Percentiles rank a stretch among this genome's conserved stretches.
phyloP scores from a whole-genome alignment of 2,113 vertebrate species.

The Myodes glareolus region DNA sequence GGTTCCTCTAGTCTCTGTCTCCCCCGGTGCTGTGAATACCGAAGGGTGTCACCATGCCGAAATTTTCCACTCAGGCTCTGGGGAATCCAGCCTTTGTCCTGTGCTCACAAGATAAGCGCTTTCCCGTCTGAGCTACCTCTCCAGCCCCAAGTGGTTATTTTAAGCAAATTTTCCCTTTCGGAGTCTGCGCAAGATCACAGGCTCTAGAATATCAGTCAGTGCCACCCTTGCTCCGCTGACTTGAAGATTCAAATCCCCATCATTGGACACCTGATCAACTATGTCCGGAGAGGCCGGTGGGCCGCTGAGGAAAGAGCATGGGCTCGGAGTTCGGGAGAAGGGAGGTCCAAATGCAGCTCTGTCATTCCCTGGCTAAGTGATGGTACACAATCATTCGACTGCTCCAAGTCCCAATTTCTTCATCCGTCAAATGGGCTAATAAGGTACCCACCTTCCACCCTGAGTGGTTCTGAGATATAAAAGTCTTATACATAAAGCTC shows the following conservation, averaged over 20 bases:
- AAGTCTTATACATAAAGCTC: rapidly evolving
- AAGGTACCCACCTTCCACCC: not conserved
- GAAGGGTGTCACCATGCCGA: not conserved
- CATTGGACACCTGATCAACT: not conserved
- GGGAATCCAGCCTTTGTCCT: not conserved
- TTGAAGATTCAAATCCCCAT: not conserved
- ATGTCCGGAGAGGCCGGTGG: not conserved
- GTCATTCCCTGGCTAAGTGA: not conserved
- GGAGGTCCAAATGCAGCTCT: not conserved
- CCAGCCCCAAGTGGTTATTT: not conserved
- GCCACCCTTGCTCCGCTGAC: not conserved
- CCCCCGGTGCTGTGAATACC: not conserved
- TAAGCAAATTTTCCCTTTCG: not conserved
- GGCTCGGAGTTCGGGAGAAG: not conserved
- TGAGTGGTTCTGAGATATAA: not conserved
- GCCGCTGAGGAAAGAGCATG: not conserved
- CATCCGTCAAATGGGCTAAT: not conserved
- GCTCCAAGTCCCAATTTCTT: not conserved
- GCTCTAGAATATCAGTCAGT: not conserved
- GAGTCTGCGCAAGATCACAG: not conserved
- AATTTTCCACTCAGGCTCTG: not conserved
- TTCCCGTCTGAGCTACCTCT: not conserved
- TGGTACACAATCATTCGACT: not conserved
- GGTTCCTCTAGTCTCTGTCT: not conserved
- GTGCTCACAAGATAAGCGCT: not conserved